Percentiles rank a stretch among this genome's conserved stretches.
These are phyloP conservation scores for Epirrhoe alternata DNA, from an alignment of 2,888 invertebrate genomes.

Conservation along the genomic window DNA sequence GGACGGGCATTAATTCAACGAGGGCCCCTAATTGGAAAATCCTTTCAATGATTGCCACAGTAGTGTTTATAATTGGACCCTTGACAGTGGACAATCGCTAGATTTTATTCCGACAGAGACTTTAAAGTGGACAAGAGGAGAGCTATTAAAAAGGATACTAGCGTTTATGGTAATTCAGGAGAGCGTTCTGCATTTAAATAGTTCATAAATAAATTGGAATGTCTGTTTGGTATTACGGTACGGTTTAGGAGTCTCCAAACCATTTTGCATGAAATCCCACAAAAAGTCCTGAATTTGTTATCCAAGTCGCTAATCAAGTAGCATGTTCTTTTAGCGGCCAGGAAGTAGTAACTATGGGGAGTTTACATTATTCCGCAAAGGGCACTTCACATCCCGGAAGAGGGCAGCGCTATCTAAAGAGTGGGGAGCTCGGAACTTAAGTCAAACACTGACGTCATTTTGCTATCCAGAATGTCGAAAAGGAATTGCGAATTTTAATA, in stretches of 20 bases:
- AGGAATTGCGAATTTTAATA: constrained; percentile 47
- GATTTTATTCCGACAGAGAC: constrained; percentile 60
- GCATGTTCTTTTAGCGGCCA: constrained; percentile 42
- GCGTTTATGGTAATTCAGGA: constrained; percentile 47
- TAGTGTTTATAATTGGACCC: constrained; percentile 73
- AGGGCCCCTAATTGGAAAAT: constrained; percentile 70
- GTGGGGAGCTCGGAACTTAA: constrained; percentile 44
- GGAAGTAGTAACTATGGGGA: constrained; percentile 61
- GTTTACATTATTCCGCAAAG: constrained; percentile 56
- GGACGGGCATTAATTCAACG: constrained; percentile 70
- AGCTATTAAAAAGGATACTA: constrained; percentile 50
- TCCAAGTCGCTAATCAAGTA: constrained; percentile 41
- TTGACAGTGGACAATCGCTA: constrained; percentile 62
- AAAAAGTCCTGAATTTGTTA: constrained; percentile 18
- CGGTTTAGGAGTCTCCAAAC: constrained; percentile 27
- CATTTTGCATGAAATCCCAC: constrained; percentile 36
- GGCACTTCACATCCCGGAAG: constrained; percentile 47
- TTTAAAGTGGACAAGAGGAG: constrained; percentile 49
- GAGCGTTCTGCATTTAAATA: constrained; percentile 39
- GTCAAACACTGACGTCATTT: constrained; percentile 56
- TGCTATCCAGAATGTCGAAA: constrained; percentile 49
- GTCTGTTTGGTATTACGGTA: constrained; percentile 36
- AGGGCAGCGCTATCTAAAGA: constrained; percentile 54
- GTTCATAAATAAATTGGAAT: constrained; percentile 41
- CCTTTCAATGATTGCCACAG: constrained; percentile 66